Evolutionary conservation across 2,888 invertebrate species (phyloP).

Genomic region (Polietes domitor): DNA sequence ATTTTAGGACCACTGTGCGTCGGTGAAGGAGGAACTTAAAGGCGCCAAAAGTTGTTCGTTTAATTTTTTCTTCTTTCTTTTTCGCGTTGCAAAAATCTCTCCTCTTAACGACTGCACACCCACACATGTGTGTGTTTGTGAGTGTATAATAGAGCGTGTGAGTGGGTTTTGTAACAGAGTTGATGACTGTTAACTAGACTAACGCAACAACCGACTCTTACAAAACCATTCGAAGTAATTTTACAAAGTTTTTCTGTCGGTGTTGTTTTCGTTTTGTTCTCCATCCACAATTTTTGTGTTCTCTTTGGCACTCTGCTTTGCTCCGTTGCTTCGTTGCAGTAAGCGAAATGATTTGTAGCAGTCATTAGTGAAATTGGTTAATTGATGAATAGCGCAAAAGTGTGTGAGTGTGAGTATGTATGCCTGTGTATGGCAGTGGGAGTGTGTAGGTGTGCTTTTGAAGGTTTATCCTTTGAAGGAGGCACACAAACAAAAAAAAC

Average conservation of each 20-base stretch:
- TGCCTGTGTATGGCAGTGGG: too few species aligned
- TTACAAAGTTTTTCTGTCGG: constrained; percentile 43
- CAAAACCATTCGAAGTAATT: constrained; percentile 42
- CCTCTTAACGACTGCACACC: too few species aligned
- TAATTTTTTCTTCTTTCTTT: not conserved
- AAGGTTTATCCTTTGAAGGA: constrained; percentile 1
- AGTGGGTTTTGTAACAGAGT: constrained; percentile 9
- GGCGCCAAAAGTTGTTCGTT: too few species aligned
- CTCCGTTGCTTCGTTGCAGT: not conserved
- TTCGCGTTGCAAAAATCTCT: too few species aligned
- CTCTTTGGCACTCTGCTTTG: not conserved
- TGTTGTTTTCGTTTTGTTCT: not conserved
- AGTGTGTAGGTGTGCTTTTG: constrained; percentile 22
- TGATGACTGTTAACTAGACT: constrained; percentile 26
- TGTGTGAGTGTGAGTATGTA: not conserved
- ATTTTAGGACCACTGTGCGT: not conserved
- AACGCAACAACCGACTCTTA: not conserved
- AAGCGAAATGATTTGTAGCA: constrained; percentile 51
- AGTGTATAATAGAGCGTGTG: not conserved
- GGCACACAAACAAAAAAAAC: not conserved
- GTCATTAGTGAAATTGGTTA: constrained; percentile 67
- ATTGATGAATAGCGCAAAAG: constrained; percentile 64
- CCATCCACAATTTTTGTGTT: not conserved
- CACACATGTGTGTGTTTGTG: not conserved
- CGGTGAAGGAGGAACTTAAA: too few species aligned